phyloP scores from a whole-genome alignment of 2,888 invertebrate species.

The Erpobdella octoculata region DNA sequence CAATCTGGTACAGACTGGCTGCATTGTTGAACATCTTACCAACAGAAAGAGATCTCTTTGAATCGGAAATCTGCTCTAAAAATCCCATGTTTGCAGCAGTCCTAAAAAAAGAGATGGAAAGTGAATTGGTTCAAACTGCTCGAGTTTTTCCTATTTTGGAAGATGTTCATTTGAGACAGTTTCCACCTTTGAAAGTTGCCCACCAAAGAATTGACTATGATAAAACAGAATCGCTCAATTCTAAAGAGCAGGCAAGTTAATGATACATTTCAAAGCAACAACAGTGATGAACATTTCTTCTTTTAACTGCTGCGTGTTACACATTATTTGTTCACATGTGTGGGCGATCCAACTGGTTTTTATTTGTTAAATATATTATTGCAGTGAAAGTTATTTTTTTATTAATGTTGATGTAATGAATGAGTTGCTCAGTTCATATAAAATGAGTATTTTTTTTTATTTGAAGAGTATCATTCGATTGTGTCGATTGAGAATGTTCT shows the following conservation, averaged over 20 bases:
- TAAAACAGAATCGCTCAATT: conserved; percentile 41
- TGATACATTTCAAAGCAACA: neutral
- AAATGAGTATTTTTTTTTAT: conserved; percentile 19
- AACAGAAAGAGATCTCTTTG: conserved; percentile 55
- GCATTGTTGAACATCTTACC: conserved; percentile 73
- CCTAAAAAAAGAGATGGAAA: neutral
- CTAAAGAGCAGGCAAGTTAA: conserved; percentile 44
- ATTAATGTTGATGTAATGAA: no score
- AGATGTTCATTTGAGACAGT: conserved; percentile 46
- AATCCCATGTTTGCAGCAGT: neutral
- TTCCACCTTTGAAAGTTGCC: conserved; percentile 44
- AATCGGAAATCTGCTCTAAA: neutral
- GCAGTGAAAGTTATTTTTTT: no score
- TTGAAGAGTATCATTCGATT: conserved; percentile 63
- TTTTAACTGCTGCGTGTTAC: neutral
- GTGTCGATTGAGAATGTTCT: conserved; percentile 72
- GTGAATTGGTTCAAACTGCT: neutral
- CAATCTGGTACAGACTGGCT: conserved; percentile 70
- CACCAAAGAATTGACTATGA: conserved; percentile 43
- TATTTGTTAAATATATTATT: no score
- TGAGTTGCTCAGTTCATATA: neutral
- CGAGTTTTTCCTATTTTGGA: conserved; percentile 43
- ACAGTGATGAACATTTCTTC: neutral
- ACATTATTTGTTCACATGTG: neutral
- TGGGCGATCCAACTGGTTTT: neutral